Conservation (phyloP, 2,113 vertebrate species). For the zebrafish (Danio rerio) region DNA sequence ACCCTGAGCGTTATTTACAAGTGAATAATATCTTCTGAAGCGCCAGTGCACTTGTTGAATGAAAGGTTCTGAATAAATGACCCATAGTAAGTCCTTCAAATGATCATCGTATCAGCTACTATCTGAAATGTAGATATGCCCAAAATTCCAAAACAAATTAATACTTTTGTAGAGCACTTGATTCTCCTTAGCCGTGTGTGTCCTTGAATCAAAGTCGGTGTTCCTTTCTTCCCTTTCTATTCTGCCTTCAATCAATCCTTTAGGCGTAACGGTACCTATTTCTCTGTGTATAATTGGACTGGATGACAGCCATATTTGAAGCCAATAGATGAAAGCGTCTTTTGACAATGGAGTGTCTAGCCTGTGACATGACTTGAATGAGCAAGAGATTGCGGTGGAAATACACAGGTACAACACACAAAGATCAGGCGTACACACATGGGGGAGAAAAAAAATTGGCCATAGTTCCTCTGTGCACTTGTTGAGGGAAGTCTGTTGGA, state of each 20-base stretch:
- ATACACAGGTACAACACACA: slow-evolving; percentile 29
- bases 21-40: background rate
- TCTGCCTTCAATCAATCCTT: slow-evolving; percentile 81
- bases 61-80: background rate
- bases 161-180: slow-evolving; percentile 37
- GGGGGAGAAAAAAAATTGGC: slow-evolving; percentile 36
- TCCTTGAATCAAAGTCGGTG: slow-evolving; percentile 66
- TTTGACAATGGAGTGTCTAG: slow-evolving; percentile 81
- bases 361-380: slow-evolving; percentile 83
- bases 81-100: background rate
- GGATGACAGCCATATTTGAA: slow-evolving; percentile 82
- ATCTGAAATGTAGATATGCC: slow-evolving; percentile 45
- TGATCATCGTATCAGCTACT: slow-evolving; percentile 1
- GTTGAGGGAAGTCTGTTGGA: background rate
- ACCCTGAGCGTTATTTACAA: background rate
- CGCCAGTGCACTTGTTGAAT: background rate
- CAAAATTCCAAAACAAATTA: slow-evolving; percentile 47
- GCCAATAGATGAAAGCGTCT: slow-evolving; percentile 79
- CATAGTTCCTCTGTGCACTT: slow-evolving; percentile 1
- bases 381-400: slow-evolving; percentile 68
- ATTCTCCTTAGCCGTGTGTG: slow-evolving; percentile 50
- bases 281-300: slow-evolving; percentile 83
- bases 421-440: slow-evolving; percentile 16
- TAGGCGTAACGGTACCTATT: slow-evolving; percentile 82
- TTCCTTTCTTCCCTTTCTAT: slow-evolving; percentile 76